These are phyloP conservation scores for Cyanocitta stelleri DNA, from an alignment of 2,113 vertebrate genomes.

Conservation along the genomic window DNA sequence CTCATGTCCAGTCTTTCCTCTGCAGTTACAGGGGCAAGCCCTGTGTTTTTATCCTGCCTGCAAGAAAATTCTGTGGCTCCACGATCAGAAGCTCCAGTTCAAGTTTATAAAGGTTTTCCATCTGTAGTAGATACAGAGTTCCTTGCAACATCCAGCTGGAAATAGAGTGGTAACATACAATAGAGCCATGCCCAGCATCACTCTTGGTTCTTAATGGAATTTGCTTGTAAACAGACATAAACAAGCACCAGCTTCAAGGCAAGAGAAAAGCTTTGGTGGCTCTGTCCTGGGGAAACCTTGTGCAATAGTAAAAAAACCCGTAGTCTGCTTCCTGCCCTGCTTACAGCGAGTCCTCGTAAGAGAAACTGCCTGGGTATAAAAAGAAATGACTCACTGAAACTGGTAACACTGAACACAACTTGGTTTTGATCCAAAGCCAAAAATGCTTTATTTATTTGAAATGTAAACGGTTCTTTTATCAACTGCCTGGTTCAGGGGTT, in stretches of 20 bases:
- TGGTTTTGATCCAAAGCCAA: not conserved
- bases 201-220: not conserved
- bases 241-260: not conserved
- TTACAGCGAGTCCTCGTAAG: not conserved
- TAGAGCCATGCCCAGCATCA: too few relatives aligned
- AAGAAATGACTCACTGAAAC: not conserved
- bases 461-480: not conserved
- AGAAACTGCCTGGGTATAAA: not conserved
- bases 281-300: not conserved
- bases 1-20: not conserved
- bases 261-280: not conserved
- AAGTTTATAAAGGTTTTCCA: not conserved
- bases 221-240: not conserved
- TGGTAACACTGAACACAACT: not conserved
- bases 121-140: not conserved
- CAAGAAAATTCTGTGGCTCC: not conserved
- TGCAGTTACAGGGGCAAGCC: not conserved
- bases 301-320: not conserved
- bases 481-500: not conserved
- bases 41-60: not conserved
- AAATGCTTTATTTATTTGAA: not conserved
- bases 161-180: not conserved
- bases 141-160: not conserved
- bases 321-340: not conserved
- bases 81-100: not conserved